Base-by-base conservation (phyloP, 2,888 invertebrate genomes). In the Aelia acuminata region DNA sequence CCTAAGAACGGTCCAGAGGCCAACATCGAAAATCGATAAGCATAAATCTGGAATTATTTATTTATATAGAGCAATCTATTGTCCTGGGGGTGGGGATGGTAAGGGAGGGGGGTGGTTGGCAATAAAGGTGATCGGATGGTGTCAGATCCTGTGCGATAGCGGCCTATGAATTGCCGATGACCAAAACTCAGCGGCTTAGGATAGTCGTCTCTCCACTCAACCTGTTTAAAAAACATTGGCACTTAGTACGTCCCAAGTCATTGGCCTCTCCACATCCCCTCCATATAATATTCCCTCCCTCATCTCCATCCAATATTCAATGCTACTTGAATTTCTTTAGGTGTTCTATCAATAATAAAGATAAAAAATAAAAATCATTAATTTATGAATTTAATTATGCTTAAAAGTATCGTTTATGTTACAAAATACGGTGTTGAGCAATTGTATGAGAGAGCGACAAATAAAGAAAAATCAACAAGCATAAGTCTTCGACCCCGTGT, bases 51-150 rank as follows among this genome's bases (percentile, higher is more conserved):
- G 63, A 63, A 63, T 63, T 63, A 63, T 63, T 63, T 63, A 31
- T 63, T 63, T 63, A 63, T 63, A 63, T 63, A 15, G 63, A 63
- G 63, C 63, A 63, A 31, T 63, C 63, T 63, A 63, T 63, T 63
- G 63, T 63, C 63, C 10, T n/a, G 8, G n/a, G 53, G 50, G 50
- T n/a, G 53, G 53, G 50, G 5, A 4, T 3, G 3, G 50, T 3
- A 22, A 26, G 53, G 26, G 53, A 11, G n/a, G 53, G 57, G 57
- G 13, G 0, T n/a, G n/a, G n/a, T n/a, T n/a, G n/a, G 57, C 13
- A 57, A 63, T 63, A 35, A 35, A 63, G 63, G 18, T 31, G 63
- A 63, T 63, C 4, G 4, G 18, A 63, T 63, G 15, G 31, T 26
- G 57, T 26, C 26, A 57, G 57, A 57, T 57, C 57, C 26, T n/a